These are phyloP conservation scores for Syngnathus acus DNA, from an alignment of 2,797 vertebrate species.

Conservation along the genomic window DNA sequence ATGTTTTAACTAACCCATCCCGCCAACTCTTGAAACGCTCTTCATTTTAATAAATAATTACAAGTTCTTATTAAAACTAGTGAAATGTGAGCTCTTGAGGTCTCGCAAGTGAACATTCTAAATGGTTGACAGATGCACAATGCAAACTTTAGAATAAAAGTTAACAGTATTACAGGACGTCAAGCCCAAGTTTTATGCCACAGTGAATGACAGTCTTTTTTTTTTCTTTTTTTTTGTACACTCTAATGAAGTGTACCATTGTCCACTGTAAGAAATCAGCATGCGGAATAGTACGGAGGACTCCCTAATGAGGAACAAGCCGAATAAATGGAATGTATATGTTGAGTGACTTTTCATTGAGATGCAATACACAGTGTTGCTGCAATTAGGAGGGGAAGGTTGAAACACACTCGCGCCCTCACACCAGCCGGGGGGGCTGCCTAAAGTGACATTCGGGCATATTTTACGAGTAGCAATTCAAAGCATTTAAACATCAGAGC, in stretches of 20 bases:
- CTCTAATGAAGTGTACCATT: too few species aligned
- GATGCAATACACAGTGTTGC: slow-evolving; percentile 46
- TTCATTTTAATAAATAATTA: neutral
- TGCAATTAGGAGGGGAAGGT: slow-evolving; percentile 46
- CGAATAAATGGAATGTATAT: slow-evolving; percentile 57
- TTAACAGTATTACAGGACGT: neutral
- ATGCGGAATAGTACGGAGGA: slow-evolving; percentile 7
- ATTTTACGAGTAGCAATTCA: slow-evolving; percentile 41
- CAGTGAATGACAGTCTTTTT: too few species aligned
- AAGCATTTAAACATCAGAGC: slow-evolving; percentile 33
- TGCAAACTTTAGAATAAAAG: neutral
- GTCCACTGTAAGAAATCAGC: too few species aligned
- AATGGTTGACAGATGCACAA: neutral
- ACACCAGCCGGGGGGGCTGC: slow-evolving; percentile 20
- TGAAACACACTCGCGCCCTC: slow-evolving; percentile 19
- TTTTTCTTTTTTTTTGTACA: too few species aligned
- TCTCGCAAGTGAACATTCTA: neutral
- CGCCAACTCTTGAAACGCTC: too few species aligned
- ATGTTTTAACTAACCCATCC: too few species aligned
- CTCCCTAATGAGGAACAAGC: slow-evolving; percentile 46
- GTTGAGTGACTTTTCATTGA: slow-evolving; percentile 57
- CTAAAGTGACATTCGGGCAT: slow-evolving; percentile 48
- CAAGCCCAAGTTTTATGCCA: neutral
- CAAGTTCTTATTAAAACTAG: too few species aligned
- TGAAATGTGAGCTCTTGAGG: neutral